Conservation (phyloP, 2,888 invertebrate genomes). For the Busseola fusca region DNA sequence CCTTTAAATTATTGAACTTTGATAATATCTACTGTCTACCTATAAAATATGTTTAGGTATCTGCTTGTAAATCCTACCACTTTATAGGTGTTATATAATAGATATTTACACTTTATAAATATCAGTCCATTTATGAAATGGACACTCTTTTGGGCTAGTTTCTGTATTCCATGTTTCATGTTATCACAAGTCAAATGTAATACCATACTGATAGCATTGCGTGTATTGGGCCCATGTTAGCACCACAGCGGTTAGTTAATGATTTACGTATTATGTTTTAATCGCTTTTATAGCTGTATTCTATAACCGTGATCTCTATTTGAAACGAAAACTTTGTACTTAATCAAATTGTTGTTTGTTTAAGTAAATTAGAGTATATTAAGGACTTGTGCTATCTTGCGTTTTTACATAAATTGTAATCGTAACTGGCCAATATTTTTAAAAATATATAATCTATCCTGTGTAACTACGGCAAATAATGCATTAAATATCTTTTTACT, state of each 20-base stretch:
- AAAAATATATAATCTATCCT: constrained; percentile 68
- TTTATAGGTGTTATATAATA: constrained; percentile 77
- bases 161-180: constrained; percentile 63
- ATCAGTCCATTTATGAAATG: constrained; percentile 58
- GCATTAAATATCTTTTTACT: constrained; percentile 70
- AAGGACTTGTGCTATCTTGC: constrained; percentile 72
- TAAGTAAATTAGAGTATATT: constrained; percentile 68
- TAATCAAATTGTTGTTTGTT: constrained; percentile 78
- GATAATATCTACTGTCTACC: no score
- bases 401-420: constrained; percentile 67
- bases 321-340: constrained; percentile 76
- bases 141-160: constrained; percentile 51
- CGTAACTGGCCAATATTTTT: constrained; percentile 74
- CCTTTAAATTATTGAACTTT: no score
- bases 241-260: constrained; percentile 58
- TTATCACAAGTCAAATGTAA: constrained; percentile 47
- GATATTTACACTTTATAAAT: constrained; percentile 65
- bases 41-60: constrained; percentile 71
- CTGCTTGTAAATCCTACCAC: constrained; percentile 70
- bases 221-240: constrained; percentile 63
- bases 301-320: constrained; percentile 74
- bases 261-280: constrained; percentile 59
- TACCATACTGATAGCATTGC: constrained; percentile 62
- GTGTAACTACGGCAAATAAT: constrained; percentile 64
- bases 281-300: constrained; percentile 65